Evolutionary conservation across 2,113 vertebrate species (phyloP), one percentile per base, ranked within the genome.

Genomic region (Coregonus clupeaformis): DNA sequence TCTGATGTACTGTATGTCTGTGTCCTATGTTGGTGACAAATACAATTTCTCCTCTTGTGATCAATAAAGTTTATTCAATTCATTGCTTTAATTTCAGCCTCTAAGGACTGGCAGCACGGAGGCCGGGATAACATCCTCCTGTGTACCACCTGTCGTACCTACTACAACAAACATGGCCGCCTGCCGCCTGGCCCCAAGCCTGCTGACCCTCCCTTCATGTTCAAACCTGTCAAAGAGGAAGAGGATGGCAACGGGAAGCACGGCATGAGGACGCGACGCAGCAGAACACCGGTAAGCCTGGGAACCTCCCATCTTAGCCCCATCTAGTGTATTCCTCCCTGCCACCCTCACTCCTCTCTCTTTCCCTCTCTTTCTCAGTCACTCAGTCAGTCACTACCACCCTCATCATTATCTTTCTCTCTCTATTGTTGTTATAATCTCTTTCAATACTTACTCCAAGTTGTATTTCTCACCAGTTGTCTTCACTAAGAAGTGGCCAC

Each of bases 151-250:
- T 99, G 98, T 69, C 94, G 96, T 55, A 93, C 95, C 24, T 95
- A 97, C 88, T 97, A 98, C 92, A 99, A 96, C 90, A 99, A 98
- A 30, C 98, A 99, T 85, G 95, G 97, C 4, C 96, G 97, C 81
- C 93, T 99, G 71, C 97, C 97, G 0, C 94, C 96, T 76, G 92
- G 96, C 1, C 92, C 96, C 82, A 99, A 98, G 89, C 96, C 96
- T 0, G 92, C 95, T 68, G 95, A 95, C 59, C 93, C 95, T 6
- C 91, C 97, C 1, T 99, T 98, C 89, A 96, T 98, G 96, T 99
- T 99, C 85, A 99, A 99, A 85, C 97, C 97, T 7, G 97, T 99
- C 79, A 98, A 96, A 90, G 97, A 97, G 86, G 97, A 99, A 83
- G 97, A 99, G 2, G 98, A 98, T 87, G 95, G 94, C 73, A 94